Evolutionary conservation across 2,113 vertebrate species (phyloP).

Genomic region (Macquaria australasica): DNA sequence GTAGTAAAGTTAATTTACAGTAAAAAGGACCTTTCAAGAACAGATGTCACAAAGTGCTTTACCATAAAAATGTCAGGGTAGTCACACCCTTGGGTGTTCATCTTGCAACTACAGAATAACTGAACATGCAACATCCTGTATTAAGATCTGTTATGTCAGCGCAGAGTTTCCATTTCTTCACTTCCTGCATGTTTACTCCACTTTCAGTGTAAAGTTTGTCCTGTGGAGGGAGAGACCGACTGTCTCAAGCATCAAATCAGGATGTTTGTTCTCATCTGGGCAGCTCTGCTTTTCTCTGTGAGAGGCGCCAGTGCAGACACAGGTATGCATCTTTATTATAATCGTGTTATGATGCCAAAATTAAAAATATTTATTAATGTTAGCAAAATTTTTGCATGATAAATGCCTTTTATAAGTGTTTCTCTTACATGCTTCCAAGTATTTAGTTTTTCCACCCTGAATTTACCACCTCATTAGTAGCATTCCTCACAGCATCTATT

Average conservation of each 20-base stretch:
- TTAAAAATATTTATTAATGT: not conserved
- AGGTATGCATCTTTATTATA: constrained; percentile 34
- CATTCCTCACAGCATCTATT: too few relatives aligned
- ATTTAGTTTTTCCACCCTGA: not conserved
- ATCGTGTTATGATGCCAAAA: not conserved
- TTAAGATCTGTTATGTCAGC: not conserved
- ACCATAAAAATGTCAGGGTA: not conserved
- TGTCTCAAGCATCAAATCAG: not conserved
- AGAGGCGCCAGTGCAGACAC: not conserved
- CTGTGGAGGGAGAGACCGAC: not conserved
- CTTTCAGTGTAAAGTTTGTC: not conserved
- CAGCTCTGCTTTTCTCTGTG: constrained; percentile 22
- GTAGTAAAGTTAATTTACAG: not conserved
- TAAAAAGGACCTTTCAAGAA: not conserved
- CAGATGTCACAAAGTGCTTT: not conserved
- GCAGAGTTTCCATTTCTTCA: constrained; percentile 6
- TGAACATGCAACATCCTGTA: constrained; percentile 21
- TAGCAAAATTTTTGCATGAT: not conserved
- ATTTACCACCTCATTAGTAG: not conserved
- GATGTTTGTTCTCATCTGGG: constrained; percentile 61
- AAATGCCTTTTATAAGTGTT: not conserved
- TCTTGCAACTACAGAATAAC: constrained; percentile 9
- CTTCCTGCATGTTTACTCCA: not conserved
- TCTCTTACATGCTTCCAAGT: not conserved
- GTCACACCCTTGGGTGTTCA: not conserved